Evolutionary conservation across 2,888 invertebrate genomes (phyloP), one percentile per base, ranked within the genome.

Genomic region (Cryptophagus acutangulus): DNA sequence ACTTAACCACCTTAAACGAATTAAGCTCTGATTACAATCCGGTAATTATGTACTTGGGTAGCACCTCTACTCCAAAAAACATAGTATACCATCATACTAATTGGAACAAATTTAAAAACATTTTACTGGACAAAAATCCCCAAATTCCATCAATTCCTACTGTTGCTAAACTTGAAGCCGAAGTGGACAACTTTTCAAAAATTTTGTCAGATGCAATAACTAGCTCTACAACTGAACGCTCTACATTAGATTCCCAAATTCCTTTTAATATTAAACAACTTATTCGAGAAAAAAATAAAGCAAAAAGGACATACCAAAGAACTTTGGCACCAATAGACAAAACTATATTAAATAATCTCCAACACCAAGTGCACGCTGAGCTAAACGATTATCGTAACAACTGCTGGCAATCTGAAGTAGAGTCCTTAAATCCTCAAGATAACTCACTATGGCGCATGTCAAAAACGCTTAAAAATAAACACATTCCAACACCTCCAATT

Each of bases 371-470:
- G n/a, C 36, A 33, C 14, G 13, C 6, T 13, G 24, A 30, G 24
- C 34, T 38, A 8, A 38, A 28, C 18, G n/a, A 16, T n/a, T 26
- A 30, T 17, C 36, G 28, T 13, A 44, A 44, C 18, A 8, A 33
- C 2, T 14, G 17, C 15, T 38, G 38, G 38, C 3, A 8, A 3
- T 10, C 34, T 14, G 42, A 38, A 28, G 9, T 38, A n/a, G 2
- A 30, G n/a, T 33, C 28, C 9, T 10, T 45, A 4, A 26, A 42
- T 1, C 33, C 35, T 9, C 2, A 24, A 6, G 45, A 45, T 26
- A 33, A 43, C n/a, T 17, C 36, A 3, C 12, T 45, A 20, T 45
- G 45, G 45, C 41, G 33, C 13, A 33, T 39, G 33, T 17, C 42
- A 3, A 42, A 36, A 16, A n/a, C 17, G 6, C n/a, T 45, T 9